Evolutionary conservation across 64 coral and sea anemone genomes (phyloP).

Genomic region (Stylophora pistillata): DNA sequence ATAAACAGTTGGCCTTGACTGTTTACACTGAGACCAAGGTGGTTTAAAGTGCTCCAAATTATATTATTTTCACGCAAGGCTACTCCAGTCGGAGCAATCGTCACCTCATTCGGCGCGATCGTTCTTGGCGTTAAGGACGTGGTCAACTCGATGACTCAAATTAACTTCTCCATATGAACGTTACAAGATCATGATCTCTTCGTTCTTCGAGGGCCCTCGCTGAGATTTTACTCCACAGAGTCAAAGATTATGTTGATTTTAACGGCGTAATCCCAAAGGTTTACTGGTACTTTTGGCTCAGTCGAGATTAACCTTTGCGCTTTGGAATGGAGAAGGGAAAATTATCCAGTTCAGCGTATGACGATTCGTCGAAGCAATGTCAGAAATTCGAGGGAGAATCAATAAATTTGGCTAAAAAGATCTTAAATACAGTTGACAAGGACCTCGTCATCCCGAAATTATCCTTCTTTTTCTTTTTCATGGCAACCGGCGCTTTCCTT

Average conservation of each 20-base stretch:
- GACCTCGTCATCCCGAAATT: constrained; percentile 80
- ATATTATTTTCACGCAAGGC: constrained; percentile 20
- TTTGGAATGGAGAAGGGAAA: constrained; percentile 15
- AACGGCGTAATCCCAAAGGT: background rate
- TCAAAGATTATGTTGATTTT: background rate
- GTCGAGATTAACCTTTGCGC: background rate
- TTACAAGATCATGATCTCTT: background rate
- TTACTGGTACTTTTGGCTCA: background rate
- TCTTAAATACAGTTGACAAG: constrained; percentile 53
- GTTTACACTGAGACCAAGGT: constrained; percentile 26
- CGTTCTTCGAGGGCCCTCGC: background rate
- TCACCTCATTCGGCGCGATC: background rate
- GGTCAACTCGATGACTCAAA: background rate
- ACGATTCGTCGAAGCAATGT: constrained; percentile 16
- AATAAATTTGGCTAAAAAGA: constrained; percentile 16
- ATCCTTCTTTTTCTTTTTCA: constrained; percentile 93
- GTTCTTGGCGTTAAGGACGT: background rate
- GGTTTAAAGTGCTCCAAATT: constrained; percentile 39
- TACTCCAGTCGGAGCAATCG: background rate
- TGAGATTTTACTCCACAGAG: background rate
- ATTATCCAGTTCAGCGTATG: constrained; percentile 13
- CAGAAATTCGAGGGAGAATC: constrained; percentile 26
- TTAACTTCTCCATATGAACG: background rate
- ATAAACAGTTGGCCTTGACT: constrained; percentile 38
- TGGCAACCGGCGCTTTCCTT: constrained; percentile 83